These are phyloP conservation scores for Lomographa bimaculata DNA, from an alignment of 2,888 invertebrate species.

Conservation along the genomic window DNA sequence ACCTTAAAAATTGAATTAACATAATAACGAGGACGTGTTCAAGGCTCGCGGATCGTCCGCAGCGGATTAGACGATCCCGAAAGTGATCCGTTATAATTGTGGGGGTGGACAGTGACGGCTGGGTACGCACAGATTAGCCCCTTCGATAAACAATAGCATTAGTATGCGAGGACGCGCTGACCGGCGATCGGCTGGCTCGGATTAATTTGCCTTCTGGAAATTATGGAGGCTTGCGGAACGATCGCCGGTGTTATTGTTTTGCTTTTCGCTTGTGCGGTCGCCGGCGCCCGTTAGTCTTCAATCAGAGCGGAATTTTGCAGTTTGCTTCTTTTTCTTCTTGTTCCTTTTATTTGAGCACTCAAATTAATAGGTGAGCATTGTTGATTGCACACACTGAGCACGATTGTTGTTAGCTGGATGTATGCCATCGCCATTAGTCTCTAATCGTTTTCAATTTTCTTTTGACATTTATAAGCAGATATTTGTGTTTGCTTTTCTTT, in stretches of 20 bases:
- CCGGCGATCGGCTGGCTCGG: conserved; percentile 80
- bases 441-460: no score
- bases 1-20: conserved; percentile 35
- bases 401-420: no score
- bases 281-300: conserved; percentile 44
- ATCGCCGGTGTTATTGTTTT: conserved; percentile 67
- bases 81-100: conserved; percentile 81
- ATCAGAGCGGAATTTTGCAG: conserved; percentile 27
- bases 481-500: no score
- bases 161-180: conserved; percentile 81
- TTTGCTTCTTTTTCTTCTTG: conserved; percentile 15
- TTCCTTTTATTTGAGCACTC: conserved; percentile 1
- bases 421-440: no score
- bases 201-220: conserved; percentile 82
- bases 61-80: conserved; percentile 72
- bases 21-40: conserved; percentile 31
- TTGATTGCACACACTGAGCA: no score
- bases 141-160: conserved; percentile 84
- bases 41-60: conserved; percentile 35
- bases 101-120: conserved; percentile 80
- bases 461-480: no score
- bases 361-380: no score
- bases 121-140: conserved; percentile 81
- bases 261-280: conserved; percentile 53
- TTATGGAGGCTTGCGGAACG: conserved; percentile 70